Percentiles rank a stretch among this genome's conserved stretches.
Evolutionary conservation across 2,888 invertebrate species (phyloP).

Genomic region (Mythimna albipuncta): DNA sequence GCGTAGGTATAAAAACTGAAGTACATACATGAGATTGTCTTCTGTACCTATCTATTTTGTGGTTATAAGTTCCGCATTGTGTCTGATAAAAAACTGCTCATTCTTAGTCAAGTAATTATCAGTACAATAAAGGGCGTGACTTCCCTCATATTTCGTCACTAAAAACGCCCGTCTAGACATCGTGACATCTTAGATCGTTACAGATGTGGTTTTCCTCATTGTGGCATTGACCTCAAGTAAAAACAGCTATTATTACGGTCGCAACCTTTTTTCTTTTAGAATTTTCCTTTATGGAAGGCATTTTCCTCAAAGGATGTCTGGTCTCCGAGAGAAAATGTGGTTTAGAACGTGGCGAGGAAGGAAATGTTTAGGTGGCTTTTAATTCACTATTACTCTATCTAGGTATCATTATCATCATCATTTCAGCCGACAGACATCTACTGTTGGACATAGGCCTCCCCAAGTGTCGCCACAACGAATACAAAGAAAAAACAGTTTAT

Average conservation of each 20-base stretch:
- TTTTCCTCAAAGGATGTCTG: conserved; percentile 22
- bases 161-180: conserved; percentile 52
- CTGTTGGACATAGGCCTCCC: no score
- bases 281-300: conserved; percentile 3
- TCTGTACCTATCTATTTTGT: no score
- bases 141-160: conserved; percentile 38
- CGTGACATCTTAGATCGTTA: conserved; percentile 34
- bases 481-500: no score
- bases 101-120: conserved; percentile 17
- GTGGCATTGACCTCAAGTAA: conserved; percentile 54
- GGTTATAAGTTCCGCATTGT: neutral
- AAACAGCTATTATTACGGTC: conserved; percentile 22
- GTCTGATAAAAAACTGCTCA: neutral
- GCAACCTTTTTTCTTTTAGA: conserved; percentile 25
- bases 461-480: no score
- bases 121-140: conserved; percentile 21
- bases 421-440: no score
- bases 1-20: no score
- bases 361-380: neutral
- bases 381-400: neutral
- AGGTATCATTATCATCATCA: no score
- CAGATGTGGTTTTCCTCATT: conserved; percentile 60
- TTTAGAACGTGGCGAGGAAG: neutral
- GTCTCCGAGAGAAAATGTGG: neutral
- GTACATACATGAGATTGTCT: no score